phyloP scores from a whole-genome alignment of 2,797 vertebrate genomes.

The Triplophysa bombifrons region DNA sequence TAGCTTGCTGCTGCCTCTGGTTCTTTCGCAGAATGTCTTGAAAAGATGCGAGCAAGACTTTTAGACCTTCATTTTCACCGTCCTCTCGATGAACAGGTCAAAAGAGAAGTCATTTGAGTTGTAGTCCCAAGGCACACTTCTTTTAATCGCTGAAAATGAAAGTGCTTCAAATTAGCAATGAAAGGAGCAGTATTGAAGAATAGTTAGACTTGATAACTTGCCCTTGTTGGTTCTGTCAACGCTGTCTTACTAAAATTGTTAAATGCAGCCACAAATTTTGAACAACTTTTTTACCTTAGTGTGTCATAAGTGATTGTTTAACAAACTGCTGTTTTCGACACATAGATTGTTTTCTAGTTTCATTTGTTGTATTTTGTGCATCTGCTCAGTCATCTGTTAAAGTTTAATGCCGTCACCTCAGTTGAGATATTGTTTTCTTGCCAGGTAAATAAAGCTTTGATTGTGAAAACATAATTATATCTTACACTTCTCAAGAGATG shows the following conservation, averaged over 20 bases:
- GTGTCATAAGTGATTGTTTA: not conserved
- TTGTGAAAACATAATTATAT: not conserved
- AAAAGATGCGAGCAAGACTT: not conserved
- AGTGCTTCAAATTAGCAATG: slow-evolving; percentile 40
- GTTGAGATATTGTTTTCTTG: not conserved
- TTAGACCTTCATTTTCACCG: slow-evolving; percentile 13
- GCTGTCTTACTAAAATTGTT: not conserved
- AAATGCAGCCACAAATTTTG: not conserved
- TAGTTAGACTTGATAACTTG: not conserved
- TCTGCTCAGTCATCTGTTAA: not conserved
- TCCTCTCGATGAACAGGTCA: slow-evolving; percentile 53
- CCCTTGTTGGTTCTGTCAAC: not conserved
- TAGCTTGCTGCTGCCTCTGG: slow-evolving; percentile 46
- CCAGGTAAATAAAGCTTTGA: not conserved
- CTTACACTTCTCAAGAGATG: not conserved
- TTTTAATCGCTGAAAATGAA: slow-evolving; percentile 63
- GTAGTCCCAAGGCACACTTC: slow-evolving; percentile 46
- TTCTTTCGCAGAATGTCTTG: slow-evolving; percentile 41
- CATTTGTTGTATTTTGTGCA: not conserved
- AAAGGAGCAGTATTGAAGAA: slow-evolving; percentile 35
- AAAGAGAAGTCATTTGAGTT: slow-evolving; percentile 54
- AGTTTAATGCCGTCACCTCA: not conserved
- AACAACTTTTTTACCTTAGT: slow-evolving; percentile 11
- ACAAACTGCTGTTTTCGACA: no score
- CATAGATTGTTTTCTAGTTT: not conserved